Evolutionary conservation across 2,888 invertebrate species (phyloP).

Genomic region (Lycocerus yunnanus): DNA sequence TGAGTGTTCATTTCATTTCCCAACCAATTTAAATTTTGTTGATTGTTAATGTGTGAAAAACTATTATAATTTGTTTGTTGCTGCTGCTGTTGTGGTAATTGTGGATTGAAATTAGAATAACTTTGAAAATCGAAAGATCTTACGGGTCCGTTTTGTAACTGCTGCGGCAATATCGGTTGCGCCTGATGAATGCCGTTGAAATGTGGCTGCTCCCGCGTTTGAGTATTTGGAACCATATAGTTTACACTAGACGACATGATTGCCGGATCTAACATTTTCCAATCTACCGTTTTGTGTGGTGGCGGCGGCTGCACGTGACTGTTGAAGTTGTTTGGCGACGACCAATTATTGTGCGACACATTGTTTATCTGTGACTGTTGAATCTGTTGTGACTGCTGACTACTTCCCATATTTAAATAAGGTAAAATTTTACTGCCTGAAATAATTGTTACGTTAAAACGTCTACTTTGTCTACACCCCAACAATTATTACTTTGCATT

Average conservation of each 20-base stretch:
- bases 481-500: background rate
- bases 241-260: conserved; percentile 78
- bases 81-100: conserved; percentile 37
- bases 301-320: conserved; percentile 41
- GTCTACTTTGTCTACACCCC: no score
- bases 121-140: conserved; percentile 40
- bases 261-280: conserved; percentile 93
- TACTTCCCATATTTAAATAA: conserved; percentile 57
- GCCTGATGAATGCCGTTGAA: background rate
- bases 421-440: conserved; percentile 64
- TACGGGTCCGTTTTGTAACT: conserved; percentile 31
- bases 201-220: conserved; percentile 49
- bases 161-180: conserved; percentile 24
- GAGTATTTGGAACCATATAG: conserved; percentile 54
- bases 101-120: conserved; percentile 47
- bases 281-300: conserved; percentile 68
- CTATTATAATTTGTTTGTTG: conserved; percentile 35
- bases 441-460: conserved; percentile 34
- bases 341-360: conserved; percentile 52
- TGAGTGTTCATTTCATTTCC: conserved; percentile 51
- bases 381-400: conserved; percentile 23
- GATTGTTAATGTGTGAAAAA: conserved; percentile 37
- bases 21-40: conserved; percentile 51
- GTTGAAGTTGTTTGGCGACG: conserved; percentile 46
- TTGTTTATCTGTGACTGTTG: conserved; percentile 41